Evolutionary conservation across 1,140 invertebrate species (phyloP).

Genomic region (Notospermus geniculatus): DNA sequence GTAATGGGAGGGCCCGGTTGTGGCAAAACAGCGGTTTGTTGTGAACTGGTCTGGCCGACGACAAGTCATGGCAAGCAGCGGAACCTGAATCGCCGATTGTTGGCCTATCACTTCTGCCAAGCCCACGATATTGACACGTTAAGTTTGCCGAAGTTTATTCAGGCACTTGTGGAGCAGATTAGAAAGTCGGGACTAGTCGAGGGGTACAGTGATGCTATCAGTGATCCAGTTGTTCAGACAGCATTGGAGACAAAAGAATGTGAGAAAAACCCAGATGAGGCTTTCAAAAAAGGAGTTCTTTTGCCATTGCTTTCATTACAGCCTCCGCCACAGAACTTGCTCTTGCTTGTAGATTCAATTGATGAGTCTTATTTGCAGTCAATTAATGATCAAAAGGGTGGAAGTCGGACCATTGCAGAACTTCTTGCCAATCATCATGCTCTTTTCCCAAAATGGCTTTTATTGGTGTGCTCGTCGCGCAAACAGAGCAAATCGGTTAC

Average conservation of each 20-base stretch:
- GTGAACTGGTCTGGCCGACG: slow-evolving; percentile 79
- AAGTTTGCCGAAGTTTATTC: slow-evolving; percentile 78
- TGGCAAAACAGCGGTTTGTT: slow-evolving; percentile 75
- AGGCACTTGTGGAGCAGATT: slow-evolving; percentile 78
- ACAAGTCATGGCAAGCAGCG: slow-evolving; percentile 38
- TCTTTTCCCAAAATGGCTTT: slow-evolving; percentile 88
- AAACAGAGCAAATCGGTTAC: slow-evolving; percentile 78
- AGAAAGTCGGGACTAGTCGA: slow-evolving; percentile 58
- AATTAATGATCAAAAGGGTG: slow-evolving; percentile 48
- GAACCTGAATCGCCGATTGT: slow-evolving; percentile 37
- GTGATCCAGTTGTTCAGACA: slow-evolving; percentile 31
- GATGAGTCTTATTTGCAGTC: slow-evolving; percentile 68
- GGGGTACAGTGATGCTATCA: slow-evolving; percentile 63
- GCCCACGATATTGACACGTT: slow-evolving; percentile 64
- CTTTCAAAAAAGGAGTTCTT: slow-evolving; percentile 82
- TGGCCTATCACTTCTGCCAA: slow-evolving; percentile 54
- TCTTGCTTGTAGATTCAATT: slow-evolving; percentile 88
- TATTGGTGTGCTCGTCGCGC: slow-evolving; percentile 85
- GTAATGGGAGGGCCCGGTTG: slow-evolving; percentile 85
- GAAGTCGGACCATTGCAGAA: slow-evolving; percentile 72
- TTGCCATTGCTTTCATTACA: slow-evolving; percentile 74
- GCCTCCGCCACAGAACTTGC: slow-evolving; percentile 73
- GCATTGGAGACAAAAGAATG: slow-evolving; percentile 32
- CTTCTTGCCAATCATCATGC: slow-evolving; percentile 85
- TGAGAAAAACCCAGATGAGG: slow-evolving; percentile 75